These are phyloP conservation scores for Raillietiella orientalis DNA, from an alignment of 2,888 invertebrate genomes.

Conservation along the genomic window DNA sequence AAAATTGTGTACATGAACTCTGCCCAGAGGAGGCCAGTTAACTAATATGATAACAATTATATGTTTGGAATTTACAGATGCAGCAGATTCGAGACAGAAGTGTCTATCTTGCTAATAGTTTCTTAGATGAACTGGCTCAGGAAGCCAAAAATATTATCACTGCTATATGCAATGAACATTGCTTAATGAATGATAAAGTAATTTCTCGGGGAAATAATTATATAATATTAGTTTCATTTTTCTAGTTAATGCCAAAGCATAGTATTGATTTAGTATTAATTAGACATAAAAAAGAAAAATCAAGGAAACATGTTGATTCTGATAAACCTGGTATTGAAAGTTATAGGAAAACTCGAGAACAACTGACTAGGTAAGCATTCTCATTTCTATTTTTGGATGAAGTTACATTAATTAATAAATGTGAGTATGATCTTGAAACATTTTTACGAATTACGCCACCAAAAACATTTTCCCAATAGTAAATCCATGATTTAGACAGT, in stretches of 20 bases:
- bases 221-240: no score
- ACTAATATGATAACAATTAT: slow-evolving; percentile 1
- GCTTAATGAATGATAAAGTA: slow-evolving; percentile 70
- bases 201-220: no score
- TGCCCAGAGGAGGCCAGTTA: slow-evolving; percentile 58
- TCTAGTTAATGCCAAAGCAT: slow-evolving; percentile 53
- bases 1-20: slow-evolving; percentile 85
- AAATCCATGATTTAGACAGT: no score
- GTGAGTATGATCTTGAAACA: no score
- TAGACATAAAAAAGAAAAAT: no score
- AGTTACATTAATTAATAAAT: no score
- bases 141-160: slow-evolving; percentile 96
- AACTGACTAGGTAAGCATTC: slow-evolving; percentile 41
- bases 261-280: no score
- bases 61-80: slow-evolving; percentile 15
- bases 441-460: no score
- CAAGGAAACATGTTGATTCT: slow-evolving; percentile 22
- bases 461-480: no score
- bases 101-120: slow-evolving; percentile 82
- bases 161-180: slow-evolving; percentile 92
- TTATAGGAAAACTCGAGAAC: slow-evolving; percentile 75
- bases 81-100: slow-evolving; percentile 86
- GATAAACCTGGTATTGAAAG: slow-evolving; percentile 85
- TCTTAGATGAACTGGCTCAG: slow-evolving; percentile 93
- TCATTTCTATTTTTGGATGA: no score